Evolutionary conservation across 2,888 invertebrate genomes (phyloP), one percentile per base, ranked within the genome.

Genomic region (Norana najaformis): DNA sequence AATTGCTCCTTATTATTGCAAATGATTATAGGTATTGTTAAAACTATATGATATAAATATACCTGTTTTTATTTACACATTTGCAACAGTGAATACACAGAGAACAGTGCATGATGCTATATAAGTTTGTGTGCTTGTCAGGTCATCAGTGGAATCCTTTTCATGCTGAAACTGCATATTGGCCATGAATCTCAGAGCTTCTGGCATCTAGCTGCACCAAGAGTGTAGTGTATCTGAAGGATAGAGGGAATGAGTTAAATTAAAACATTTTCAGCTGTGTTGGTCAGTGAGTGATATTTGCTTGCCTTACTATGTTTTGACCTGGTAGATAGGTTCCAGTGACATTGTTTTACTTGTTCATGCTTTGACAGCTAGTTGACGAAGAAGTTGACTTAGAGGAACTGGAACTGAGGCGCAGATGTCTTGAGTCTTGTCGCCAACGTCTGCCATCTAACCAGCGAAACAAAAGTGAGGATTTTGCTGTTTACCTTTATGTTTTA

Each of bases 401-500:
- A 34, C 35, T 88, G 47, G 88, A 88, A 37, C 47, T 88, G 23
- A 39, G 88, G 36, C 88, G 39, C 36, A 47, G 20, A n/a, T n/a
- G 34, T 88, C 88, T 88, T 18, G 88, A 39, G 47, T 88, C 88
- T 20, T 88, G 47, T 88, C 34, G n/a, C 8, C 36, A 85, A 23
- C 85, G 85, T 37, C 36, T 85, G 34, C 6, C 36, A 37, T 5
- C 36, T 8, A 20, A 36, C 37, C 85, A 37, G 35, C 35, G 37
- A 85, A 85, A n/a, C 85, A 85, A 85, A 85, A 85, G 85, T 37
- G 37, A 69, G 69, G 30, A 69, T n/a, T n/a, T n/a, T 5, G 69
- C 69, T 69, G 30, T n/a, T n/a, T 13, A 30, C n/a, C 8, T 69
- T 0, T n/a, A 30, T 13, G 8, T 16, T 69, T 69, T 69, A 69